Evolutionary conservation across 1,140 invertebrate genomes (phyloP), one percentile per base, ranked within the genome.

Genomic region (Cydia amplana): DNA sequence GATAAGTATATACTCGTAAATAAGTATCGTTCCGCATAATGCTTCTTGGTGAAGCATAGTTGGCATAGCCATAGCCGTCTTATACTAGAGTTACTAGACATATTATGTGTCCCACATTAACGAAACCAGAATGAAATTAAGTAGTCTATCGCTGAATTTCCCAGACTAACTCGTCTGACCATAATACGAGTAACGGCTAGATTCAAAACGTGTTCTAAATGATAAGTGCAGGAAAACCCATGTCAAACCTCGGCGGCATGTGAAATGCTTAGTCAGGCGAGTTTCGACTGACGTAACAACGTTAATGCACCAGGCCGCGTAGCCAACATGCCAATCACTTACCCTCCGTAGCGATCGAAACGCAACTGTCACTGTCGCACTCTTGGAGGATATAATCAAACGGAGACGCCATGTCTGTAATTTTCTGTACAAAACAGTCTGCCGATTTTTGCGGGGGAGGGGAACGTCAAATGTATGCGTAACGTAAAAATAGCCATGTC

Each of bases 221-320:
- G 55, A 60, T 60, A 60, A 60, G 18, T 60, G 55, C 55, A 60
- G 55, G 55, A 23, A 60, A 60, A 60, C 18, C 55, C 55, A 9
- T n/a, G 18, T 55, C 51, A 23, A 60, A 23, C 55, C 55, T 18
- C 55, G 5, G 5, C 55, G 55, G 55, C 55, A 60, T 60, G 55
- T 60, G 55, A 60, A 60, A 60, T 60, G 55, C 20, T 60, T 60
- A 60, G 55, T 60, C 9, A 23, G 18, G 16, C 20, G 55, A 23
- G 55, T 60, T 60, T 60, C 55, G 55, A 23, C 55, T 60, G 55
- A 60, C 23, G 55, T 60, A 60, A 60, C 55, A 60, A 60, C 55
- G 16, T 55, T 60, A n/a, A 60, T 60, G 55, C 55, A 60, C 55
- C 20, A n/a, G n/a, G n/a, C n/a, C n/a, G n/a, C n/a, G n/a, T n/a